Evolutionary conservation across 2,888 invertebrate genomes (phyloP), one percentile per base, ranked within the genome.

Genomic region (Synanthedon formicaeformis): DNA sequence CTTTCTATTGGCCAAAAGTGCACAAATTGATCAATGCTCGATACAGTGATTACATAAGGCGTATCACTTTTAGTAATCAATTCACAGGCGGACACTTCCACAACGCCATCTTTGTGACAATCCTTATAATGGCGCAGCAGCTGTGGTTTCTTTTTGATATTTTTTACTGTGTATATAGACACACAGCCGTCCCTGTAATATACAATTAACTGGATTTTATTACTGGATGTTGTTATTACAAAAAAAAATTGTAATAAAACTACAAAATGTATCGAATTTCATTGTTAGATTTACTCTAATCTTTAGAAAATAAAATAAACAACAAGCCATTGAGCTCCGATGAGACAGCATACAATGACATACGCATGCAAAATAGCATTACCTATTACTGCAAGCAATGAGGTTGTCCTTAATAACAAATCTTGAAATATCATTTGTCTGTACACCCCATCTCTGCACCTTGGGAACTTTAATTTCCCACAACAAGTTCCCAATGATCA

Each of bases 341-440:
- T 4, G 4, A 23, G 23, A 23, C 23, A 23, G 23, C 4, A 23
- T 23, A 23, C 23, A 23, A 4, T 23, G 23, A 23, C 4, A 0
- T 23, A 23, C 1, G 34, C 10, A 34, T 34, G 34, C 34, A 34
- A 34, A 34, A 34, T 51, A 14, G n/a, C n/a, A 40, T 57, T 61
- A 87, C 87, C 87, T 85, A 64, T 86, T 87, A 52, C 84, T 87
- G 73, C 84, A 85, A 50, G 74, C 67, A 51, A 87, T 61, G 1
- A 74, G 40, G 57, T 73, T 64, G 51, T 74, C 67, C 61, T 69
- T 80, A 3, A 80, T 53, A 6, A 80, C 58, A 71, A 87, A 87
- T 72, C 84, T 73, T 52, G 85, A 81, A 57, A 87, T 78, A 60
- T 87, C 87, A 75, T 84, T 80, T 14, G 83, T 87, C 41, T 85